These are phyloP conservation scores for Saimiri boliviensis DNA, from an alignment of 2,113 vertebrate genomes.

Conservation along the genomic window DNA sequence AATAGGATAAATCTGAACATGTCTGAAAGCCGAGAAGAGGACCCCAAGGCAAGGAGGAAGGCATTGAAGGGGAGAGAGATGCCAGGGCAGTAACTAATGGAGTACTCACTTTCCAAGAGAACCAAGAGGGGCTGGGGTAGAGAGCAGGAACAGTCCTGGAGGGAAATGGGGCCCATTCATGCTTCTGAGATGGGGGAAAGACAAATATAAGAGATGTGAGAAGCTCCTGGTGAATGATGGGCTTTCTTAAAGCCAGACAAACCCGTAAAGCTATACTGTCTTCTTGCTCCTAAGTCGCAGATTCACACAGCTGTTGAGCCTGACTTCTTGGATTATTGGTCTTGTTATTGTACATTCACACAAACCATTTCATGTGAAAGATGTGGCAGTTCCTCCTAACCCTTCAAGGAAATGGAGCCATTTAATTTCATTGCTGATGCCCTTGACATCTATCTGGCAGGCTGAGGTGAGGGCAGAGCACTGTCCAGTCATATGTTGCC, in stretches of 20 bases:
- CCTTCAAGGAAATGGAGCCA: not conserved
- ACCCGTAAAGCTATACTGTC: accelerated
- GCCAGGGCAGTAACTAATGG: not conserved
- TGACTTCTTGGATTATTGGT: not conserved
- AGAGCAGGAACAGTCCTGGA: not conserved
- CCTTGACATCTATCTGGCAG: not conserved
- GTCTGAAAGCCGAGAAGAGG: not conserved
- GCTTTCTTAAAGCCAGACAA: not conserved
- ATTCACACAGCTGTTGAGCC: not conserved
- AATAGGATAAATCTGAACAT: not conserved
- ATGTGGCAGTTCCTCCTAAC: not conserved
- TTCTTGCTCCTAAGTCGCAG: not conserved
- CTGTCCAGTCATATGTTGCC: accelerated
- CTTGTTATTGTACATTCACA: not conserved
- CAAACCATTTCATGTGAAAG: not conserved
- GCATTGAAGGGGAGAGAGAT: not conserved
- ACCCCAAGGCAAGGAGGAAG: not conserved
- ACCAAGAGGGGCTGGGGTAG: not conserved
- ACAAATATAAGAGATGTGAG: not conserved
- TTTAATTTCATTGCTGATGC: not conserved
- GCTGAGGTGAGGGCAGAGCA: not conserved
- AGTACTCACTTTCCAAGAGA: not conserved
- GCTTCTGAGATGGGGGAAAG: too few species aligned
- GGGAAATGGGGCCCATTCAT: too few species aligned
- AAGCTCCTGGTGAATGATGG: not conserved